These are phyloP conservation scores for Camarhynchus parvulus DNA, from an alignment of 2,113 vertebrate genomes.

Conservation along the genomic window DNA sequence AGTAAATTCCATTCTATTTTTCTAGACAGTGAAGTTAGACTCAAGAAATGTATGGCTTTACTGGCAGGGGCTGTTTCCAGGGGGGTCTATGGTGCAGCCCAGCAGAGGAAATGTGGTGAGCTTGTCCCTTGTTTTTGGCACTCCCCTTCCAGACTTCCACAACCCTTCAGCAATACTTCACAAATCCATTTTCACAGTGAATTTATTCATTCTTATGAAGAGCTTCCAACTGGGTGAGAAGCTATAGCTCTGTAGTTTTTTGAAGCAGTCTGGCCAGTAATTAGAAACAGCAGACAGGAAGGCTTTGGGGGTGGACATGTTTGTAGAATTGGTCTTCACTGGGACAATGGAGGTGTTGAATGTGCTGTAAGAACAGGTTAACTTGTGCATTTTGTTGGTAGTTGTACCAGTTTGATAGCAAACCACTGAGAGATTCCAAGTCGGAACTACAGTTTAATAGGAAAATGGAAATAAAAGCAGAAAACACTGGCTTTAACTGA, in stretches of 20 bases:
- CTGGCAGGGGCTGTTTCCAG: not conserved
- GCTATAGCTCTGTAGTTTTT: not conserved
- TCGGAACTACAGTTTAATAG: not conserved
- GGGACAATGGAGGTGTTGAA: fast-evolving
- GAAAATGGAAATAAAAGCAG: not conserved
- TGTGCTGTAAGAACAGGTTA: not conserved
- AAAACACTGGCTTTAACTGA: not conserved
- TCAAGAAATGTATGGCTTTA: not conserved
- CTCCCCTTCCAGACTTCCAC: not conserved
- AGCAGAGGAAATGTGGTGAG: fast-evolving
- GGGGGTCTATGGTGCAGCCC: not conserved
- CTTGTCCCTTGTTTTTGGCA: not conserved
- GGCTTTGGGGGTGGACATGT: not conserved
- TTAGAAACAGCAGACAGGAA: not conserved
- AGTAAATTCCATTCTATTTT: not conserved
- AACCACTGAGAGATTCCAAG: not conserved
- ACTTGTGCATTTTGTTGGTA: not conserved
- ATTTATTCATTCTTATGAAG: not conserved
- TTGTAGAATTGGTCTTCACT: not conserved
- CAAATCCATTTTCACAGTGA: not conserved
- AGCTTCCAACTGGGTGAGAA: not conserved
- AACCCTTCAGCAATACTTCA: not conserved
- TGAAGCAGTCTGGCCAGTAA: not conserved
- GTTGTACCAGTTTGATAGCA: not conserved
- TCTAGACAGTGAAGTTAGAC: not conserved